Evolutionary conservation across 2,113 vertebrate species (phyloP), one percentile per base, ranked within the genome.

Genomic region (Triplophysa rosa): DNA sequence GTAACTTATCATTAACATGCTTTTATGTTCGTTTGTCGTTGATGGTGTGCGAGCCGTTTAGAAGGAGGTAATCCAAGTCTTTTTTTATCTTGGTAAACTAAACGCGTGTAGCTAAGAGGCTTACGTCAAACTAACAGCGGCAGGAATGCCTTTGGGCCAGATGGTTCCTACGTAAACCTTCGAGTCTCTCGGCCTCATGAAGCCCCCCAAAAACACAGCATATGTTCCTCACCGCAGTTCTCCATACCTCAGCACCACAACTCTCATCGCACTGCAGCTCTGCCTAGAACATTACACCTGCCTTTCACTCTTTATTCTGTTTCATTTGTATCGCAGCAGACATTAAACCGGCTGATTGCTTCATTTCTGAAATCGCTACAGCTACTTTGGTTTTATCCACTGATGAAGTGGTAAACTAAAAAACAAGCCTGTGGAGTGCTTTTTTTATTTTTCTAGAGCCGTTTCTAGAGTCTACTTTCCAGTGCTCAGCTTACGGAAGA

Each of bases 21-120:
- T 90, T 83, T 81, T 83, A 85, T 83, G 67, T 78, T 73, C 26
- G 75, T 83, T 79, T 45, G 89, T 84, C 86, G 70, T 85, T 87
- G 80, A 58, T 72, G 84, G 87, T 83, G 63, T 83, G 79, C 71
- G 84, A 79, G 87, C 83, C 88, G 86, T 88, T 82, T 87, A 65
- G 67, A 80, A 59, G 67, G 84, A 84, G 89, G 81, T 87, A 86
- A 90, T 89, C 88, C 89, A 81, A 88, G 88, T 75, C 82, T 64
- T 80, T 67, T 68, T 80, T 91, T 90, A 88, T 89, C 87, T 92
- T 88, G 85, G 87, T 86, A 84, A 86, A 89, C 84, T 91, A 83
- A 49, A 88, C 70, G 88, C 64, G 83, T 83, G 72, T 83, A 82
- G 87, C 82, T 89, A 83, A 90, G 89, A 89, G 82, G 81, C 87